Evolutionary conservation across 2,888 invertebrate species (phyloP), one percentile per base, ranked within the genome.

Genomic region (Drosophila demipolita): DNA sequence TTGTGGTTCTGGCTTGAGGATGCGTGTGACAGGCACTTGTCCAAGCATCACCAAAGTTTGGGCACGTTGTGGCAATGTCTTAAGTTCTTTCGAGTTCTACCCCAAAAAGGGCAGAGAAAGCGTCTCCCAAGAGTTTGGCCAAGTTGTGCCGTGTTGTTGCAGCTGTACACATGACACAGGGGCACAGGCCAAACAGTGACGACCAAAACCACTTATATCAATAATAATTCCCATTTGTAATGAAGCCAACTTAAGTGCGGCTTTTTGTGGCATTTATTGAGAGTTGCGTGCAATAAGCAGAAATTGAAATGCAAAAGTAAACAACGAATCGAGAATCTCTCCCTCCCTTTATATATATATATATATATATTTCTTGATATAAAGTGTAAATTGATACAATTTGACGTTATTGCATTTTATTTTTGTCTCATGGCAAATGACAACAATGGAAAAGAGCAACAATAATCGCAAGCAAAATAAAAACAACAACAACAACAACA

Each of bases 361-460:
- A 23, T 23, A 26, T 26, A 26, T 29, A 29, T 29, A 15, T 35
- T 15, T 42, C 36, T 15, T 15, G 15, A 45, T 42, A 20, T 42
- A 9, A 50, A 36, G 36, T 54, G 89, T 83, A 89, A 92, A 92
- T 91, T 91, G 91, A 91, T 91, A 92, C 91, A 92, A 92, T 91
- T 92, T 83, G 91, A 92, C 91, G 90, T 83, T 86, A 91, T 91
- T 91, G 87, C 86, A 90, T 90, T 91, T 91, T 90, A 89, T 91
- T 89, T 87, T 86, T 82, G 61, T 74, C 57, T 38, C 62, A 57
- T 60, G 52, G 48, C 66, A 45, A 23, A 45, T 23, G 45, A 63
- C 26, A 29, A n/a, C 45, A 33, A 65, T 42, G 55, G 23, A 54
- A 55, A 29, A 23, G 50, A 48, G 52, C 42, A 60, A 15, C 48